Conservation (phyloP, 2,888 invertebrate species). For the Sesamia inferens region DNA sequence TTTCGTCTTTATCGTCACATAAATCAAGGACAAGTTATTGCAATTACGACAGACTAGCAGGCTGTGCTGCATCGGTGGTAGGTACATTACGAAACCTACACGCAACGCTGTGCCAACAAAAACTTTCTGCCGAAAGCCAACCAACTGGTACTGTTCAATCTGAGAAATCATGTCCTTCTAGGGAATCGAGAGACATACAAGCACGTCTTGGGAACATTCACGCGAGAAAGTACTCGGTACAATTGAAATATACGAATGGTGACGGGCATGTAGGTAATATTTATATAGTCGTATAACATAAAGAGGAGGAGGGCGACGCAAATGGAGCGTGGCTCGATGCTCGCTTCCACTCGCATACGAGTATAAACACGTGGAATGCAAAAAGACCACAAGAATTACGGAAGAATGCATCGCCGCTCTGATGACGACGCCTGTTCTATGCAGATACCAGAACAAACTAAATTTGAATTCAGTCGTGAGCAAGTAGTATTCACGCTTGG, state of each 20-base stretch:
- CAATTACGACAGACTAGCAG: constrained; percentile 68
- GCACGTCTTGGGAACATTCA: constrained; percentile 69
- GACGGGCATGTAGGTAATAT: constrained; percentile 59
- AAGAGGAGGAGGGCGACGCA: constrained; percentile 76
- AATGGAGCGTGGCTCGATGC: constrained; percentile 83
- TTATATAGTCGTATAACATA: constrained; percentile 69
- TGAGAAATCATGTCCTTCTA: constrained; percentile 84
- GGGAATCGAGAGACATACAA: constrained; percentile 72
- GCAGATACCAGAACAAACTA: constrained; percentile 53
- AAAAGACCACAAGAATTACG: constrained; percentile 81
- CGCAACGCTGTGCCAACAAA: constrained; percentile 73
- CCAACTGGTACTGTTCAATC: constrained; percentile 84
- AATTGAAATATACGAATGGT: constrained; percentile 69
- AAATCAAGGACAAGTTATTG: constrained; percentile 71
- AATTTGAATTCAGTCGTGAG: constrained; percentile 37
- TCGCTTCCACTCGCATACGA: constrained; percentile 77
- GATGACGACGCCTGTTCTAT: constrained; percentile 59
- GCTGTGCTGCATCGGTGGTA: constrained; percentile 51
- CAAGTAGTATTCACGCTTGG: constrained; percentile 21
- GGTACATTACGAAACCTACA: constrained; percentile 77
- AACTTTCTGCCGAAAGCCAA: constrained; percentile 85
- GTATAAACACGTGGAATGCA: constrained; percentile 80
- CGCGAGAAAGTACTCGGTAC: constrained; percentile 71
- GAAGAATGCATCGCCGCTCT: constrained; percentile 74
- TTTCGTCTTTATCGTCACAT: constrained; percentile 64